Evolutionary conservation across 2,797 vertebrate genomes (phyloP).

Genomic region (Malacoctenus gilli): DNA sequence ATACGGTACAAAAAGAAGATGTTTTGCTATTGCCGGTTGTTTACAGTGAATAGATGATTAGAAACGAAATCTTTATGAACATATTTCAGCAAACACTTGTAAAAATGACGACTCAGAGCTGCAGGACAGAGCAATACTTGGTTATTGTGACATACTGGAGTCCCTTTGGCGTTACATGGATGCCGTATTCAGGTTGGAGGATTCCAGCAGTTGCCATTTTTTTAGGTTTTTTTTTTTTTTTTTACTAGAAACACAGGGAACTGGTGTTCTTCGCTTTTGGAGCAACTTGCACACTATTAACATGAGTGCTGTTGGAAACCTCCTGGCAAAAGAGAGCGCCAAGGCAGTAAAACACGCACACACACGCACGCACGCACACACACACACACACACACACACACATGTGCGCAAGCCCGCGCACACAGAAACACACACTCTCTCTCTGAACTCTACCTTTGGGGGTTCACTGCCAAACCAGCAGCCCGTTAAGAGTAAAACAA

Average conservation of each 20-base stretch:
- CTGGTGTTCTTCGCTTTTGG: slow-evolving; percentile 34
- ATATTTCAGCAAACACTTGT: no score
- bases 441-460: slow-evolving; percentile 76
- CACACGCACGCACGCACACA: slow-evolving; percentile 27
- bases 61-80: no score
- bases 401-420: slow-evolving; percentile 28
- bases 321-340: slow-evolving; percentile 61
- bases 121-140: no score
- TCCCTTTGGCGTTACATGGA: neutral
- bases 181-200: slow-evolving; percentile 8
- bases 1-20: no score
- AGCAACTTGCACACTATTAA: slow-evolving; percentile 46
- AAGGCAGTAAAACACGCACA: slow-evolving; percentile 42
- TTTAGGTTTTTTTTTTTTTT: slow-evolving; percentile 34
- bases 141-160: no score
- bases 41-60: no score
- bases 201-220: no score
- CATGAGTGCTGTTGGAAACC: slow-evolving; percentile 66
- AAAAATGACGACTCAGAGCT: no score
- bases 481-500: slow-evolving; percentile 73
- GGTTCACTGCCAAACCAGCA: slow-evolving; percentile 67
- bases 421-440: slow-evolving; percentile 36
- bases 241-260: slow-evolving; percentile 39
- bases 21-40: no score
- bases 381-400: slow-evolving; percentile 27